Evolutionary conservation across 2,113 vertebrate genomes (phyloP), one percentile per base, ranked within the genome.

Genomic region (Lates calcarifer): DNA sequence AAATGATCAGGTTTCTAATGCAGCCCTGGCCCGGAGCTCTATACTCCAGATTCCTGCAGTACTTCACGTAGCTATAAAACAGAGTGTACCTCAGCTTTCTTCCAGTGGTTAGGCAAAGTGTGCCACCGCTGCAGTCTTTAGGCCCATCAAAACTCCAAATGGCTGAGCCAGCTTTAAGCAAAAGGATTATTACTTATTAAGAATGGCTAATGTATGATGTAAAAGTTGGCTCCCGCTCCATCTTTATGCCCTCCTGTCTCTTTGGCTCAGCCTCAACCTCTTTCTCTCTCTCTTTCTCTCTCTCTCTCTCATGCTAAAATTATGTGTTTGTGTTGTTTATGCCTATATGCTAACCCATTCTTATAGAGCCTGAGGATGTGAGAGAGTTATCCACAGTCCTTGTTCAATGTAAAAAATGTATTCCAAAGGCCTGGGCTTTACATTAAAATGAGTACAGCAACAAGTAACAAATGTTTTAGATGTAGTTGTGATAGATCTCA

Each of bases 1-100:
- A 93, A 93, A 90, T 88, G 89, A 93, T 94, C 92, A 87, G 90
- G 93, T 94, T 94, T 93, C 92, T 87, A 72, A 82, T 82, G 88
- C 77, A 57, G 79, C 71, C 31, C 84, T 78, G 89, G 89, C 89
- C 89, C 67, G 31, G 37, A 69, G 43, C 29, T 56, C 55, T 2
- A 26, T 83, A 89, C 41, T 90, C 43, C 64, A 71, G 35, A 90
- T 81, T 80, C 85, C 85, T 81, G 85, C 86, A 77, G 78, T 79
- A 31, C 74, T 80, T 81, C 65, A 69, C 18, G 17, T 10, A 28
- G 81, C 83, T 77, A 85, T 91, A 85, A 93, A 92, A 90, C 82
- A 76, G 74, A 81, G 70, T 87, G 87, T 77, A 66, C 85, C 72
- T 74, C 76, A 69, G 85, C 72, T 87, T 91, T 82, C 79, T 81